Evolutionary conservation across 1,140 invertebrate genomes (phyloP), one percentile per base, ranked within the genome.

Genomic region (Lepidurus packardi): DNA sequence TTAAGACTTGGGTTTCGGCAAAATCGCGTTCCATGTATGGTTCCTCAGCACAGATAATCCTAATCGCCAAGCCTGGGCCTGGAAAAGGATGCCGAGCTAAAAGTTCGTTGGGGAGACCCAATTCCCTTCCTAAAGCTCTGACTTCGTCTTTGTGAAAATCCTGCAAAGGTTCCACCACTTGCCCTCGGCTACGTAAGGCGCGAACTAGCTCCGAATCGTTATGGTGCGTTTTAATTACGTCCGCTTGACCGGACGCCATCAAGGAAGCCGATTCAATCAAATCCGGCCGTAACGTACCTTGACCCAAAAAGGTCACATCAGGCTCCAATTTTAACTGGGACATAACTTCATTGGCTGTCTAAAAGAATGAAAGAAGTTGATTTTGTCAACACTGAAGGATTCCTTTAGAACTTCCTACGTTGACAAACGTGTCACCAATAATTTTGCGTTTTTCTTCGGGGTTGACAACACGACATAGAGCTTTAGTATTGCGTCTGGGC

Each of bases 81-180:
- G 98, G 98, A 86, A 99, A 99, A 24, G 98, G 98, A 87, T 99
- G 98, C 79, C 98, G 89, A 84, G 96, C 90, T 44, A 99, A 94
- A 79, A 99, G 85, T 79, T 93, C 90, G 13, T 89, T 83, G 8
- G 96, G 93, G 73, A 99, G 88, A 0, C 95, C 96, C 77, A 99
- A 88, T 85, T 98, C 94, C 83, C 90, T 87, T 74, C 97, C 98
- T 77, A 95, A 84, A 43, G 88, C 87, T 78, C 93, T 87, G 45
- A 86, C 98, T 89, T 99, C 98, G 85, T 99, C 98, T 88, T 99
- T 99, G 84, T 99, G 98, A 84, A 99, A 99, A 87, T 99, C 98
- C 87, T 93, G 94, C 13, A 99, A 87, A n/a, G 98, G 98, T 87
- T 99, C 98, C 25, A 99, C 92, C 16, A 99, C 96, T 79, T 94